These are phyloP conservation scores for Bettongia penicillata DNA, from an alignment of 2,113 vertebrate genomes.

Conservation along the genomic window DNA sequence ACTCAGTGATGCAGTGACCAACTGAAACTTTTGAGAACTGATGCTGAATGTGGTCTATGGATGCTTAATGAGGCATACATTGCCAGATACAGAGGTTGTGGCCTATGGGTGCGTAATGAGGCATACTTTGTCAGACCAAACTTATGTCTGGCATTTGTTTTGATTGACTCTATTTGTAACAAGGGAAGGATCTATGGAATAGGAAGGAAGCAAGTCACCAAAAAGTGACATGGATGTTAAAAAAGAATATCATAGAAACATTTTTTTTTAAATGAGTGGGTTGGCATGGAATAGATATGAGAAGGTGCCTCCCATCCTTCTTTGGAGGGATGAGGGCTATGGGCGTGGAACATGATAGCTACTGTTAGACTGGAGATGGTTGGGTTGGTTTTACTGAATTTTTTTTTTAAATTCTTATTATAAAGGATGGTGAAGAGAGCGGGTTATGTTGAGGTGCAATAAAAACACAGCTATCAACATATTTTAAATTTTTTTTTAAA, in stretches of 20 bases:
- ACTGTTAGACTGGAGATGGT: background rate
- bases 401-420: background rate
- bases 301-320: background rate
- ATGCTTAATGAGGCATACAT: background rate
- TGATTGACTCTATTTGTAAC: background rate
- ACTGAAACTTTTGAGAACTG: background rate
- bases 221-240: no score
- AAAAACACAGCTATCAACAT: background rate
- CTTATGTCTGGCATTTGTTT: background rate
- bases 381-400: background rate
- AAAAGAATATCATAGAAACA: background rate
- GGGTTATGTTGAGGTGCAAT: background rate
- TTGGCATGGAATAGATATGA: background rate
- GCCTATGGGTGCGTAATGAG: background rate
- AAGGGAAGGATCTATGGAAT: background rate
- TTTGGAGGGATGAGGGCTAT: background rate
- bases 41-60: background rate
- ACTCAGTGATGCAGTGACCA: background rate
- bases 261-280: background rate
- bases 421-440: background rate
- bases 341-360: background rate
- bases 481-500: background rate
- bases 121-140: background rate
- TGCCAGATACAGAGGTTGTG: background rate
- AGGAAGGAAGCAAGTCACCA: background rate